Conservation (phyloP, 2,797 vertebrate species). For the Leptatherina wallacei region DNA sequence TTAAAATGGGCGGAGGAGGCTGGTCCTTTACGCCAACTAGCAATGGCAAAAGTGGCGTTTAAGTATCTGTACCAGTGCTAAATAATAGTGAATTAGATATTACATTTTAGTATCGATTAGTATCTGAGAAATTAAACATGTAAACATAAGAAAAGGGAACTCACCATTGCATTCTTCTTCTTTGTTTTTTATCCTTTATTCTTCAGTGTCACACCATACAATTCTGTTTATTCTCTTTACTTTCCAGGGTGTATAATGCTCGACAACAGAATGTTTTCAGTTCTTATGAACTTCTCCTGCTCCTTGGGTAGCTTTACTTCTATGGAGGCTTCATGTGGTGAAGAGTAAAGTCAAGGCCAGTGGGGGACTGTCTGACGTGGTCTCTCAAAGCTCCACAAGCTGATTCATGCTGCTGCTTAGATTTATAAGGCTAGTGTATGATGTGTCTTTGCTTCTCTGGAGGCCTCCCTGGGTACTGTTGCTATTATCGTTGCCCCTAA, state of each 20-base stretch:
- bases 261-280: conserved; percentile 6
- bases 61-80: too few relatives aligned
- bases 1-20: too few relatives aligned
- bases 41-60: too few relatives aligned
- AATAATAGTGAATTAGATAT: too few relatives aligned
- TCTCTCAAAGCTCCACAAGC: conserved; percentile 17
- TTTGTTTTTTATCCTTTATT: background rate
- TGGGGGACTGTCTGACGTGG: conserved; percentile 15
- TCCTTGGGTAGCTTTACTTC: conserved; percentile 11
- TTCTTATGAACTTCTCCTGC: conserved; percentile 5
- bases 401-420: conserved; percentile 23
- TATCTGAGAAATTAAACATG: background rate
- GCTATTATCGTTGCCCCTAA: conserved; percentile 46
- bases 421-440: conserved; percentile 11
- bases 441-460: conserved; percentile 21
- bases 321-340: conserved; percentile 8
- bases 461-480: conserved; percentile 47
- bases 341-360: conserved; percentile 13
- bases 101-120: too few relatives aligned
- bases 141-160: conserved; percentile 17
- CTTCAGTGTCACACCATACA: background rate
- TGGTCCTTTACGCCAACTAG: too few relatives aligned
- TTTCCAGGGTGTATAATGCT: background rate
- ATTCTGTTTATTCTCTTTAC: conserved; percentile 9
- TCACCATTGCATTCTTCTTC: conserved; percentile 64